phyloP scores from a whole-genome alignment of 2,888 invertebrate species.

The Dryococelus australis region DNA sequence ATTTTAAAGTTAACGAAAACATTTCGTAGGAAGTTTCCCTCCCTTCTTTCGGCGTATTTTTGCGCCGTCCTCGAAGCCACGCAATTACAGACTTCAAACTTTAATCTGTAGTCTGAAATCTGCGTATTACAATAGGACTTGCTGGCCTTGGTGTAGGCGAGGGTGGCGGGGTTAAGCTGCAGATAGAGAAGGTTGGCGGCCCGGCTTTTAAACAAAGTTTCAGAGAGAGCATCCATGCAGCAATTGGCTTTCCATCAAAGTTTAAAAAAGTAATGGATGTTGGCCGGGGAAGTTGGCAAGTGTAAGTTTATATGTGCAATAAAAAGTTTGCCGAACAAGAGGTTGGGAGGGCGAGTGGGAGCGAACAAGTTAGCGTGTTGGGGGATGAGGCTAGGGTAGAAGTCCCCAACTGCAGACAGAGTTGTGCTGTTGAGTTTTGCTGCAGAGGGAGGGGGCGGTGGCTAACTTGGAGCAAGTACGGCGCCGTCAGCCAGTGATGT shows the following conservation, averaged over 20 bases:
- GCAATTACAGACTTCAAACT: constrained; percentile 28
- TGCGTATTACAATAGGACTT: constrained; percentile 24
- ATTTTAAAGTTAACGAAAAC: constrained; percentile 19
- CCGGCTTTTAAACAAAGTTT: constrained; percentile 37
- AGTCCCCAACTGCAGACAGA: background rate
- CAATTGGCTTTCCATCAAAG: constrained; percentile 39
- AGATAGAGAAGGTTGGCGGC: constrained; percentile 6
- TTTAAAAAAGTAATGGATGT: constrained; percentile 37
- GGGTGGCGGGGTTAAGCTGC: background rate
- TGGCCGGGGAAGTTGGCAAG: constrained; percentile 30
- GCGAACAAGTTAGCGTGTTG: background rate
- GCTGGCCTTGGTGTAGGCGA: background rate
- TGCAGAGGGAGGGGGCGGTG: too few relatives aligned
- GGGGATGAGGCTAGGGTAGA: background rate
- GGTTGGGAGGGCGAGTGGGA: background rate
- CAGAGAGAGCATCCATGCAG: constrained; percentile 33
- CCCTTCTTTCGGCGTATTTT: background rate
- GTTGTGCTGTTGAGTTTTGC: background rate
- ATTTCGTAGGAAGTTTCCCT: background rate
- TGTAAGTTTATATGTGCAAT: constrained; percentile 39
- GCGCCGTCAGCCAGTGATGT: too few relatives aligned
- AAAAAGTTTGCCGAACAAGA: constrained; percentile 34
- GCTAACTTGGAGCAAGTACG: too few relatives aligned
- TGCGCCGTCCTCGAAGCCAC: background rate
- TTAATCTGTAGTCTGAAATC: constrained; percentile 29